Base-by-base conservation (phyloP, 2,113 vertebrate species). In the Gallinago media region DNA sequence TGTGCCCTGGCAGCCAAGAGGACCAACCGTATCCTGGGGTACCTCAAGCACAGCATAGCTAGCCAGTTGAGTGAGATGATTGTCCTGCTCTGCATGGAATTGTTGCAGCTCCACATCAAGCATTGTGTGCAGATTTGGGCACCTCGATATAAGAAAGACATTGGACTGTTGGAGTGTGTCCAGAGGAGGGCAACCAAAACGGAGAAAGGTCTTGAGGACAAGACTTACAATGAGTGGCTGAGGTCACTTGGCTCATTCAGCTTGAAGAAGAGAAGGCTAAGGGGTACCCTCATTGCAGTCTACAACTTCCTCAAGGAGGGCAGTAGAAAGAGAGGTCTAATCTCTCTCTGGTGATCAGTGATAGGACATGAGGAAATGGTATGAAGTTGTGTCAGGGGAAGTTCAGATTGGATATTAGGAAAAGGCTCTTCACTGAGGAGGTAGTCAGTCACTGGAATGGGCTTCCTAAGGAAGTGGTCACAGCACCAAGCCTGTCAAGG, bases 1-100 rank as follows among this genome's bases (percentile, higher is more conserved):
- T 3, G 9, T 71, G 34, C 31, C 25, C 34, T 49, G 18, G 20
- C 21, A 77, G 21, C 34, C 18, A 27, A 34, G 56, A 70, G 34
- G 21, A 34, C 31, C 26, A 56, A 7, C 31, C 2, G 1, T 8
- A 6, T 62, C 29, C 40, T 55, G 26, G 21, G 4, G 6, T n/a
- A 12, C 42, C 17, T 20, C 72, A 50, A n/a, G 18, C 8, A 38
- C 65, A 70, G 27, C 4, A 31, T 15, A 14, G 18, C 6, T 36
- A 32, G 12, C 55, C 0, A 0, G 38, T 27, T 3, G 1, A 26
- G 27, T 27, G 14, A 55, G 40, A 20, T 9, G 9, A 22, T 55
- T 49, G 13, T 76, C 32, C 12, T 19, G 12, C 22, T 66, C 44
- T 20, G 2, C 6, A 13, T 20, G 27, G 12, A 12, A 4, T 22